Evolutionary conservation across 2,797 vertebrate genomes (phyloP).

Genomic region (Myotis vivesi): DNA sequence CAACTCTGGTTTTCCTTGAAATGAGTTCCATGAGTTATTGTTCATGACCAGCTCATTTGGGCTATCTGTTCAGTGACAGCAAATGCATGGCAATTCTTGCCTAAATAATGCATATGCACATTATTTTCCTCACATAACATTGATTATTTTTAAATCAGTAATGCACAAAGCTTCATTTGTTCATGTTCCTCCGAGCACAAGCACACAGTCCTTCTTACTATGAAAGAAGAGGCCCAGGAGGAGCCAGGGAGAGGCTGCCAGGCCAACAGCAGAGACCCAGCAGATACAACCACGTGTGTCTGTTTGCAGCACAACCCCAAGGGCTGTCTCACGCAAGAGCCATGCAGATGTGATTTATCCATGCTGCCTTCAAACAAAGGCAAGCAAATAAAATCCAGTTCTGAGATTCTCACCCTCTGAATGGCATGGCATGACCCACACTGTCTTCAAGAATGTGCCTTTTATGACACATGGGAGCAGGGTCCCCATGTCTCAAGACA

Average conservation of each 20-base stretch:
- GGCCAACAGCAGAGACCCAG: not conserved
- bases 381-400: not conserved
- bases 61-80: not conserved
- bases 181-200: not conserved
- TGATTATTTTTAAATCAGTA: not conserved
- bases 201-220: not conserved
- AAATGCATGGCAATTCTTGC: not conserved
- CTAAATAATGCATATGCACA: not conserved
- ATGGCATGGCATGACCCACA: not conserved
- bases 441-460: not conserved
- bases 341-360: not conserved
- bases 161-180: not conserved
- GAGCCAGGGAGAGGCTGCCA: too few relatives aligned
- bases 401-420: not conserved
- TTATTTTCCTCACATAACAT: not conserved
- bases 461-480: not conserved
- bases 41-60: not conserved
- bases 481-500: not conserved
- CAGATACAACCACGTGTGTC: too few relatives aligned
- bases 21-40: conserved; percentile 8
- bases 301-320: not conserved
- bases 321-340: not conserved
- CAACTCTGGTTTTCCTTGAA: not conserved
- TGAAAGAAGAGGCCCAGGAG: not conserved
- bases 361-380: not conserved